Evolutionary conservation across 2,797 vertebrate genomes (phyloP), one percentile per base, ranked within the genome.

Genomic region (Cyprinodon diabolis): DNA sequence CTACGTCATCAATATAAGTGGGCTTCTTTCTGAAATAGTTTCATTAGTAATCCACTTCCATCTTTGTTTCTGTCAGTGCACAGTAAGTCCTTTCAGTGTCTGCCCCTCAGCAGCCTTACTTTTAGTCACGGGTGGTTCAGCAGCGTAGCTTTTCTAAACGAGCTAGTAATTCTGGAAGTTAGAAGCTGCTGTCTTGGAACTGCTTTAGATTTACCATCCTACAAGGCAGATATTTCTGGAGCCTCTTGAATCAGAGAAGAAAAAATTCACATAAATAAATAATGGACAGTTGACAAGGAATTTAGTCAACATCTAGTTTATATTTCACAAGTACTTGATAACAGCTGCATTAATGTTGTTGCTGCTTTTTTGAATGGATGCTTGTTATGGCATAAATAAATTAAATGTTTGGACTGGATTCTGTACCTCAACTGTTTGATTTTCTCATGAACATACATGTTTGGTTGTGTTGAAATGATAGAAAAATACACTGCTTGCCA

Each of bases 31-130:
- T 84, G 87, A 91, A 91, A 78, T 79, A 84, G 83, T 91, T 93
- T 93, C 90, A 94, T 94, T 93, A 93, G 91, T 91, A 93, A 93
- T 92, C 93, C 66, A 72, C 85, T 85, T 90, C 87, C 92, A 92
- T 93, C 90, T 88, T 82, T 90, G 90, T 93, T 89, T 88, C 87
- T 86, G 90, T 86, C 68, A 78, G 82, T 78, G 84, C 92, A 94
- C 92, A 93, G 88, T 93, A 86, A 65, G 90, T 91, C 90, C 92
- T 93, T 94, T 93, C 91, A 93, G 76, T 80, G 88, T 88, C 81
- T 83, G 88, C 84, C 87, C 90, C 88, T 90, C 90, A 92, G 89
- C 88, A 90, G 87, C 84, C 80, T 73, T 91, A 85, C 77, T 87
- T 89, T 92, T 85, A 91, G 90, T 92, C 92, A 92, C 72, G 92